Base-by-base conservation (phyloP, 2,888 invertebrate genomes). In the Phasia obesa region DNA sequence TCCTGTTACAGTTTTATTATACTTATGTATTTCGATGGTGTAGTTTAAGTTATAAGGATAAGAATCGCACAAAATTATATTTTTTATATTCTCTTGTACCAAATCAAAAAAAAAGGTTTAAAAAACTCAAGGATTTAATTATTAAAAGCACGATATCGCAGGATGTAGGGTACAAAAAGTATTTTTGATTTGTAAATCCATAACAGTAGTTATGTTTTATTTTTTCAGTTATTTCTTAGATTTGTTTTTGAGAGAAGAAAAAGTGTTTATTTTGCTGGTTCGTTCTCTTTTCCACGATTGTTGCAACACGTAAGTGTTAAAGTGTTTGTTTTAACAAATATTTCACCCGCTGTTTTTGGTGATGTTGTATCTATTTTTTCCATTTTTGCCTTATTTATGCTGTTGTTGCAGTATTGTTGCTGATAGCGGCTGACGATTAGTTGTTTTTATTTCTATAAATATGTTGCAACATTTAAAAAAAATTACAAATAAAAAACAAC, bases 291-390 rank as follows among this genome's bases (percentile, higher is more conserved):
- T 19, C 15, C 23, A 42, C 59, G 67, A 67, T 71, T 73, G 67
- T 55, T 74, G 73, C 60, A 47, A 74, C 53, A 62, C 62, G 67
- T 62, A 74, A 74, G 79, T 74, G 79, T 74, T 80, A 74, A 80
- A 80, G 79, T 80, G 73, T 80, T 80, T 53, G 60, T 74, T 80
- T 67, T 80, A 71, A 79, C 83, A 83, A 83, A 83, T 83, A 83
- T 79, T 83, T 83, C 83, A 83, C 83, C 83, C 83, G 83, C 83
- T 83, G 83, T 73, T 83, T 75, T 76, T 70, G 67, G 75, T 65
- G 65, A 79, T 76, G 79, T 83, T 83, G 69, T 69, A 64, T 78
- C 57, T 62, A 25, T 60, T 42, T 74, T 31, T 64, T 67, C 5
- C n/a, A 49, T 51, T 13, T 47, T 64, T 57, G 27, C 53, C 53